Evolutionary conservation across 2,113 vertebrate genomes (phyloP).

Genomic region (Rissa tridactyla): DNA sequence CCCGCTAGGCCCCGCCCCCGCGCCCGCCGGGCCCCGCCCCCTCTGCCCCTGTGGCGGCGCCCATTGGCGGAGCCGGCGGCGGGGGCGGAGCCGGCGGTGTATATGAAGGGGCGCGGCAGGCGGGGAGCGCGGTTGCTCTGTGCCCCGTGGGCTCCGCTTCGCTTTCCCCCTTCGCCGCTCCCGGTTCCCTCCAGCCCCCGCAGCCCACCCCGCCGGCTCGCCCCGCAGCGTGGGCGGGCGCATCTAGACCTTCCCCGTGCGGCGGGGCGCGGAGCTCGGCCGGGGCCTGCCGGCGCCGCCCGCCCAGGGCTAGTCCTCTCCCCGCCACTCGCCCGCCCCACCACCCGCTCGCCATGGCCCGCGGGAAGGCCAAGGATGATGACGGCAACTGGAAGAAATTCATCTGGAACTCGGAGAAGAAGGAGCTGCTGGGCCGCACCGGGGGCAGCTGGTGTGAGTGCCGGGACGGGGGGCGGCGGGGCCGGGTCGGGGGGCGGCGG

Average conservation of each 20-base stretch:
- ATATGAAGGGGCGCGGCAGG: neutral
- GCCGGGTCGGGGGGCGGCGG: neutral
- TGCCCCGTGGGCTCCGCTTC: neutral
- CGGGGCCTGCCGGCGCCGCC: neutral
- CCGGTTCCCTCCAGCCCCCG: neutral
- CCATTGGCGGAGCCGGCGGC: neutral
- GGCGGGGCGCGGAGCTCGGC: neutral
- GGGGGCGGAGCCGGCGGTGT: neutral
- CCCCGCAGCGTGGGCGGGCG: neutral
- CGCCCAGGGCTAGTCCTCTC: neutral
- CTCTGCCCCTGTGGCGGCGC: neutral
- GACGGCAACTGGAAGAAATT: constrained; percentile 48
- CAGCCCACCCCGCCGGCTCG: neutral
- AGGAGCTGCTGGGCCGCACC: constrained; percentile 45
- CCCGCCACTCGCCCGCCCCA: neutral
- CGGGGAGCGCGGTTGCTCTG: neutral
- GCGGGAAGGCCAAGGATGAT: constrained; percentile 35
- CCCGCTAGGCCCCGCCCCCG: too few species aligned
- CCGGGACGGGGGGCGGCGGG: neutral
- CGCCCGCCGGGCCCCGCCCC: neutral
- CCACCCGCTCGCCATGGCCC: neutral
- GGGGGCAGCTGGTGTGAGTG: constrained; percentile 51
- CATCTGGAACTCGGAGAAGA: constrained; percentile 33
- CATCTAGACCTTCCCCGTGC: neutral
- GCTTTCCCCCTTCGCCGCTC: accelerated